Evolutionary conservation across 1,140 invertebrate species (phyloP), one percentile per base, ranked within the genome.

Genomic region (Aphaenogaster floridana): DNA sequence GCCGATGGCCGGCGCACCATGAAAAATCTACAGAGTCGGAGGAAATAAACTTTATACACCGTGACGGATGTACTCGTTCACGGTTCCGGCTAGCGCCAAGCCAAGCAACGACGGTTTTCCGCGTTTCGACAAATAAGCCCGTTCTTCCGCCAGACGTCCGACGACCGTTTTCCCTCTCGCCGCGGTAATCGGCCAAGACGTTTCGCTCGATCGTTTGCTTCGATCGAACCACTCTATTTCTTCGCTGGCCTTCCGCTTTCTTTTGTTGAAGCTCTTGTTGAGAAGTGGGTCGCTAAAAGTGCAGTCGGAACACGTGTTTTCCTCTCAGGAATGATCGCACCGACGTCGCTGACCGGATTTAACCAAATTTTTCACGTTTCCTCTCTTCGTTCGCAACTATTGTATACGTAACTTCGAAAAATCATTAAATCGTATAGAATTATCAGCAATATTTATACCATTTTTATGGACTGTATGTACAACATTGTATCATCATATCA

Each of bases 21-120:
- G 91, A 92, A 92, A 93, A 93, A 92, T 91, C 91, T 78, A 28
- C 74, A 39, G 54, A 80, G 88, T 89, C 85, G 85, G 77, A 86
- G 88, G 87, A 92, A 92, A 93, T 93, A 93, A 93, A 93, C 84
- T 92, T 92, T 88, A 90, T 78, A 92, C 91, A 84, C 50, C 68
- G 89, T 90, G 93, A 93, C 92, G 90, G 86, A 92, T 93, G 91
- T 86, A 86, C 88, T 85, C 88, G 85, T 90, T 84, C 69, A 17
- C 80, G 50, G 63, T 86, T 61, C 78, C 28, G 64, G 59, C 52
- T 45, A 45, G 66, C 50, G 21, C 7, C 39, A 34, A 54, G 45
- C 36, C 36, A 6, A 52, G 48, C 61, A 64, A 48, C 28, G 69
- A 77, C 28, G 71, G 61, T 87, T 84, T 80, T 64, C 71, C 78